phyloP scores from a whole-genome alignment of 2,888 invertebrate species.

The Dryadula phaetusa region DNA sequence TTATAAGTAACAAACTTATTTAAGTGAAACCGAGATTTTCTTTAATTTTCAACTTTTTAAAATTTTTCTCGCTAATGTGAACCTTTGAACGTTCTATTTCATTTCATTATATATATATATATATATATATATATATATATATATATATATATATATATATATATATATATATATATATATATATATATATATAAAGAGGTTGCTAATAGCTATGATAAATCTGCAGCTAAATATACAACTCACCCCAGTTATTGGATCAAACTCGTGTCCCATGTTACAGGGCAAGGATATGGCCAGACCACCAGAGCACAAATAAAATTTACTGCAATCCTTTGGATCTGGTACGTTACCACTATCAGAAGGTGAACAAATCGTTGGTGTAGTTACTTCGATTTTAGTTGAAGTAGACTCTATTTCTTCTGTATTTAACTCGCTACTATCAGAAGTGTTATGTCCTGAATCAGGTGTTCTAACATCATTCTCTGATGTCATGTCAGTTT shows the following conservation, averaged over 20 bases:
- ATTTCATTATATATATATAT: no score
- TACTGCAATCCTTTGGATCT: constrained; percentile 11
- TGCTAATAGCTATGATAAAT: no score
- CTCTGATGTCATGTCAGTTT: neutral
- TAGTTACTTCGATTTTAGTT: constrained; percentile 4
- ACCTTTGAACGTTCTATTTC: no score
- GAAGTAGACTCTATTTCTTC: neutral
- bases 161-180: no score
- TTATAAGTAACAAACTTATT: no score
- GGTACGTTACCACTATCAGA: neutral
- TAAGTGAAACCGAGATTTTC: no score
- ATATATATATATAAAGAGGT: no score
- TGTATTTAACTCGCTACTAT: neutral
- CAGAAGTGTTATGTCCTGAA: neutral
- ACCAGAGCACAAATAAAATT: constrained; percentile 12
- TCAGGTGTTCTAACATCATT: neutral
- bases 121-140: no score
- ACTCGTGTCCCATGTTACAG: neutral
- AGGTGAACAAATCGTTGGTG: constrained; percentile 5
- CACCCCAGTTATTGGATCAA: constrained; percentile 43
- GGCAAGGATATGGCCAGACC: neutral
- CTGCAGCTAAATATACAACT: neutral
- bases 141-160: no score
- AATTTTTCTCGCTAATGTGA: no score
- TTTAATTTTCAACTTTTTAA: no score